Evolutionary conservation across 2,113 vertebrate species (phyloP).

Genomic region (Nycticorax nycticorax): DNA sequence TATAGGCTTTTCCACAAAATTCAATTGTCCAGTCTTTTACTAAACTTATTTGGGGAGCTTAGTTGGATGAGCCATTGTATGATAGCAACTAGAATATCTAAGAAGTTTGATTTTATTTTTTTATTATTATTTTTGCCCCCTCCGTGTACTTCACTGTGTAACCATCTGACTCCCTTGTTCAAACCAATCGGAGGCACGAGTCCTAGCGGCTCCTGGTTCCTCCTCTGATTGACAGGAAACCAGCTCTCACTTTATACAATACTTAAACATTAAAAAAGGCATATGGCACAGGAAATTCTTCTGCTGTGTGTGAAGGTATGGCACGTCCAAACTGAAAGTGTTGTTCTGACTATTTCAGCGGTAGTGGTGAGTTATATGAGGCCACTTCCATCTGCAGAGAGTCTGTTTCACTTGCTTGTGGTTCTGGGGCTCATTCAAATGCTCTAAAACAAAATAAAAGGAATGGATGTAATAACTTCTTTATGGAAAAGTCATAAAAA

Average conservation of each 20-base stretch:
- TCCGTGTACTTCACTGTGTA: not conserved
- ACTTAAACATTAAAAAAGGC: slow-evolving; percentile 21
- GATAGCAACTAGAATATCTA: not conserved
- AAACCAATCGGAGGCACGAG: not conserved
- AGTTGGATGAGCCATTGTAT: not conserved
- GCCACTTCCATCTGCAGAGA: slow-evolving; percentile 66
- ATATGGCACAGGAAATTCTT: slow-evolving; percentile 70
- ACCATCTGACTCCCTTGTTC: not conserved
- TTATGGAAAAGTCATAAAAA: slow-evolving; percentile 79
- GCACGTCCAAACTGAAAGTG: slow-evolving; percentile 63
- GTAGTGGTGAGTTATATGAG: slow-evolving; percentile 75
- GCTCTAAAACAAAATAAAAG: slow-evolving; percentile 75
- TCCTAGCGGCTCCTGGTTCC: not conserved
- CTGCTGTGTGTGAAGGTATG: slow-evolving; percentile 54
- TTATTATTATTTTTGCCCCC: not conserved
- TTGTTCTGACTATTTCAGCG: slow-evolving; percentile 59
- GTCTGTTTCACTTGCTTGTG: slow-evolving; percentile 73
- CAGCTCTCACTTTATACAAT: slow-evolving; percentile 6
- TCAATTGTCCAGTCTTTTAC: slow-evolving; percentile 27
- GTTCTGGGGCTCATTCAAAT: slow-evolving; percentile 75
- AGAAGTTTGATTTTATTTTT: not conserved
- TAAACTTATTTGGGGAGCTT: not conserved
- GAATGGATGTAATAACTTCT: slow-evolving; percentile 78
- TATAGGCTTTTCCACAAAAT: not conserved
- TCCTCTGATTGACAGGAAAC: slow-evolving; percentile 42